phyloP scores from a whole-genome alignment of 2,888 invertebrate species.

The Drosophila helvetica region DNA sequence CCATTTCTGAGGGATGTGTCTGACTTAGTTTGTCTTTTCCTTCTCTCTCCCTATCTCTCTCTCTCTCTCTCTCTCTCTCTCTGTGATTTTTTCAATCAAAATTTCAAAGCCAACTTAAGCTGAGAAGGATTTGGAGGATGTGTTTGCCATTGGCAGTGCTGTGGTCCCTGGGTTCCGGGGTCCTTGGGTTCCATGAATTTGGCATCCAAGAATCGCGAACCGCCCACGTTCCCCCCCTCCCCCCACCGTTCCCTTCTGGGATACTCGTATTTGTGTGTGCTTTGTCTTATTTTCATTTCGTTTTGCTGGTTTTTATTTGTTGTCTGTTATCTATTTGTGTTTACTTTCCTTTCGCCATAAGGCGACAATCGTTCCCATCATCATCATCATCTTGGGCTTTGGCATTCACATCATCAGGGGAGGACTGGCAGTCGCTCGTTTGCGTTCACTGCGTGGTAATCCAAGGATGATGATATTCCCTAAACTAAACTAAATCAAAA shows the following conservation, averaged over 20 bases:
- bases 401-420: constrained; percentile 27
- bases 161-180: constrained; percentile 11
- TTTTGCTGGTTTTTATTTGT: constrained; percentile 73
- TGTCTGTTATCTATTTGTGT: constrained; percentile 76
- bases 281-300: constrained; percentile 79
- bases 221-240: constrained; percentile 18
- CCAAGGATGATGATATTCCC: constrained; percentile 75
- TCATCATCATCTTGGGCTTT: constrained; percentile 21
- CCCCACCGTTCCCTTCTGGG: constrained; percentile 10
- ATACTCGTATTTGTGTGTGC: constrained; percentile 56
- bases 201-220: constrained; percentile 47
- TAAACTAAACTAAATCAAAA: constrained; percentile 78
- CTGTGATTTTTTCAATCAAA: constrained; percentile 76
- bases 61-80: background rate
- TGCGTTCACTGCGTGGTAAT: constrained; percentile 60
- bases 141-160: constrained; percentile 57
- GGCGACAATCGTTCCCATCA: constrained; percentile 72
- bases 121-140: constrained; percentile 71
- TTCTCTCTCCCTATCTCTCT: background rate
- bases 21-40: constrained; percentile 45
- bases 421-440: constrained; percentile 26
- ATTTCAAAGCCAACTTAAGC: constrained; percentile 77
- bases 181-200: constrained; percentile 41
- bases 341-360: constrained; percentile 72
- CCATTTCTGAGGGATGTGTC: constrained; percentile 45